phyloP scores from a whole-genome alignment of 2,797 vertebrate species.

The Rhabdophis nuchalis region DNA sequence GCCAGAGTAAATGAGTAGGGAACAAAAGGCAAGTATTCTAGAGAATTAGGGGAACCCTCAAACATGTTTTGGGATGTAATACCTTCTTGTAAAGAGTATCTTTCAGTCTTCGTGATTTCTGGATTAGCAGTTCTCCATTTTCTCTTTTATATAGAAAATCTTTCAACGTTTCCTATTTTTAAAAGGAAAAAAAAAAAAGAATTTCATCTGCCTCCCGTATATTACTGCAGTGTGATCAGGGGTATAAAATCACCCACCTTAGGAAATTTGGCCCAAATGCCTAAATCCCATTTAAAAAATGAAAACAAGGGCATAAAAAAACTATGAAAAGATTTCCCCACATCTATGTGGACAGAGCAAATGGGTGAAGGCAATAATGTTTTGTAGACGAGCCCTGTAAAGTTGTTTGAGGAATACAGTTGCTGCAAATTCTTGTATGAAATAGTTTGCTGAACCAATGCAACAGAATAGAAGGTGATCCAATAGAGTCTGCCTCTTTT shows the following conservation, averaged over 20 bases:
- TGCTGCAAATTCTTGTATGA: neutral
- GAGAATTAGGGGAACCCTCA: neutral
- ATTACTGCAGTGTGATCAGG: neutral
- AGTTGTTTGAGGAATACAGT: neutral
- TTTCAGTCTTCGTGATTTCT: constrained; percentile 76
- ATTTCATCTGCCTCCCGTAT: neutral
- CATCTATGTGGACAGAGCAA: neutral
- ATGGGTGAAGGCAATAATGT: neutral
- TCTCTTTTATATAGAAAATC: constrained; percentile 78
- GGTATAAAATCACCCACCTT: neutral
- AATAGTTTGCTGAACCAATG: neutral
- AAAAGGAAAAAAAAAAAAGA: neutral
- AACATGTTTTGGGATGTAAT: constrained; percentile 21
- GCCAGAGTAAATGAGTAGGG: neutral
- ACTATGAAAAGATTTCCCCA: neutral
- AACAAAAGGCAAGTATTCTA: neutral
- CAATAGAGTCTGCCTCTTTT: neutral
- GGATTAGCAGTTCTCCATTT: constrained; percentile 78
- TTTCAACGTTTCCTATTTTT: constrained; percentile 74
- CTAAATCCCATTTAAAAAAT: neutral
- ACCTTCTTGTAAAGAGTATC: constrained; percentile 79
- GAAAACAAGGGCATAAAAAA: neutral
- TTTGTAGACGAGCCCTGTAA: neutral
- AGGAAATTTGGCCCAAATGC: neutral
- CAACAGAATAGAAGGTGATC: neutral